Conservation (phyloP, 1,140 invertebrate genomes). For the Onthophagus taurus region DNA sequence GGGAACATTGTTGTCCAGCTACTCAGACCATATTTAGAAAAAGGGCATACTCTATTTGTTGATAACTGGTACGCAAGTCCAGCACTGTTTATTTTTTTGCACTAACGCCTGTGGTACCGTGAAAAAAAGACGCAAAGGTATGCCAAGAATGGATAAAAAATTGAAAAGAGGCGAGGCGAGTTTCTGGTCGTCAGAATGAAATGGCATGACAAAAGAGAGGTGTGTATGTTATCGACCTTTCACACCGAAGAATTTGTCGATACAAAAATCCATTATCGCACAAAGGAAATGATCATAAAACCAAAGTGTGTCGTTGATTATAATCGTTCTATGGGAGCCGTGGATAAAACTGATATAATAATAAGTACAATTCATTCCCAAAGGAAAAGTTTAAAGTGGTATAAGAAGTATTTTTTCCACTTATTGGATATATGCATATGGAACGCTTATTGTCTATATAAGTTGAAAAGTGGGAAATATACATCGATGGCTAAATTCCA, state of each 20-base stretch:
- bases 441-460: background rate
- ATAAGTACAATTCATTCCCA: slow-evolving; percentile 4
- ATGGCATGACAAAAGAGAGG: slow-evolving; percentile 24
- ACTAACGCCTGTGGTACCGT: slow-evolving; percentile 28
- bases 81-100: slow-evolving; percentile 21
- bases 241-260: slow-evolving; percentile 20
- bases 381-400: background rate
- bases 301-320: slow-evolving; percentile 24
- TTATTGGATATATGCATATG: background rate
- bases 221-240: slow-evolving; percentile 27
- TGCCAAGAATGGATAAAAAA: slow-evolving; percentile 20
- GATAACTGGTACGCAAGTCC: slow-evolving; percentile 31
- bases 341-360: no score
- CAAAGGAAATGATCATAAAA: slow-evolving; percentile 19
- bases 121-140: slow-evolving; percentile 21
- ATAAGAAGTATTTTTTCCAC: background rate
- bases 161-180: slow-evolving; percentile 22
- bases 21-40: slow-evolving; percentile 2
- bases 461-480: slow-evolving; percentile 3
- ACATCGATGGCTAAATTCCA: background rate
- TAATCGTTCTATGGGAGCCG: slow-evolving; percentile 24
- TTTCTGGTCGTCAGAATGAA: slow-evolving; percentile 18
- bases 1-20: no score
- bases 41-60: slow-evolving; percentile 20
- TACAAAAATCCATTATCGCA: slow-evolving; percentile 4